Evolutionary conservation across 2,113 vertebrate species (phyloP).

Genomic region (Tursiops truncatus): DNA sequence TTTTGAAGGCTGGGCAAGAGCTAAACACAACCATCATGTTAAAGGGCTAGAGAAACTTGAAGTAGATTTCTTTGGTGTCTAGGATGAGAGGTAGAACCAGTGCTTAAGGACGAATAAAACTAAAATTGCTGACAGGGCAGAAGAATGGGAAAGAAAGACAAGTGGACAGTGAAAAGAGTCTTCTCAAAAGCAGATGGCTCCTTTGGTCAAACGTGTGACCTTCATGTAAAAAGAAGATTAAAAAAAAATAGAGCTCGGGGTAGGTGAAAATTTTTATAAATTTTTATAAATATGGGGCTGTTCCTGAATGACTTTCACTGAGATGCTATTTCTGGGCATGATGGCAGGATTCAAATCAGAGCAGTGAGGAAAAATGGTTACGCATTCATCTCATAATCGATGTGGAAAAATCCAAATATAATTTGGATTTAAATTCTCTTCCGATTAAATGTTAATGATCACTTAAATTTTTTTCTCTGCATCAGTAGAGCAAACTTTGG

Average conservation of each 20-base stretch:
- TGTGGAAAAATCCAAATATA: slow-evolving; percentile 11
- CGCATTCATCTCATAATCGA: background rate
- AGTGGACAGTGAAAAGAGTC: background rate
- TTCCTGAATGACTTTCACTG: background rate
- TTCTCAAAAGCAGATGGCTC: background rate
- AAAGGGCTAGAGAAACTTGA: background rate
- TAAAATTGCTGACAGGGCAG: background rate
- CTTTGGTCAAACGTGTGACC: background rate
- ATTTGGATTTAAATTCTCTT: slow-evolving; percentile 6
- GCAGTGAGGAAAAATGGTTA: background rate
- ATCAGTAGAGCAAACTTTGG: slow-evolving; percentile 11
- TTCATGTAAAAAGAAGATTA: background rate
- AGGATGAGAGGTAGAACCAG: background rate
- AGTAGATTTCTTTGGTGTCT: background rate
- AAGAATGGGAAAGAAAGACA: background rate
- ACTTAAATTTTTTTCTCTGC: background rate
- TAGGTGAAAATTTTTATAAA: background rate
- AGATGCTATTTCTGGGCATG: background rate
- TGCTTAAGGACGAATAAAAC: background rate
- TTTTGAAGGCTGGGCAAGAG: background rate
- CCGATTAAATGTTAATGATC: slow-evolving; percentile 29
- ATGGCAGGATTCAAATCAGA: background rate
- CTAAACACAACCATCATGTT: background rate
- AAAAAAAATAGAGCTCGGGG: background rate
- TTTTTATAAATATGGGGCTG: too few relatives aligned